Conservation (phyloP, 2,113 vertebrate species). For the Colaptes auratus region DNA sequence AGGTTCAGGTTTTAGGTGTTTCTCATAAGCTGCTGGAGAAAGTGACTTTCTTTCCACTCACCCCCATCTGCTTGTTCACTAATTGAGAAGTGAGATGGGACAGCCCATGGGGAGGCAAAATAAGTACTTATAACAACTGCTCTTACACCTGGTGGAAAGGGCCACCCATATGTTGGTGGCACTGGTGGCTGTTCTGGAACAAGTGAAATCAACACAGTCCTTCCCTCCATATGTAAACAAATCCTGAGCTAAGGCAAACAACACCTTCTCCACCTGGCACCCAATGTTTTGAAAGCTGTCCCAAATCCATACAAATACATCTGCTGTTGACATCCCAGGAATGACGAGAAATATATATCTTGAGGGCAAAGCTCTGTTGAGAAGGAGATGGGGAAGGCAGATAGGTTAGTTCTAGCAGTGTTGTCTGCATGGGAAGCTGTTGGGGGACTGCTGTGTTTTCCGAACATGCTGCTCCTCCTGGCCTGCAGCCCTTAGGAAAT, state of each 20-base stretch:
- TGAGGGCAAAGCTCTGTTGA: neutral
- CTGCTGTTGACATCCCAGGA: neutral
- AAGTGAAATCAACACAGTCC: neutral
- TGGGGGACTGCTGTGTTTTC: neutral
- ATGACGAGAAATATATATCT: neutral
- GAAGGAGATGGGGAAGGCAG: neutral
- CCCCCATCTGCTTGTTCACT: neutral
- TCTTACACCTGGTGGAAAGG: neutral
- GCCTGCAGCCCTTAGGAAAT: constrained; percentile 4
- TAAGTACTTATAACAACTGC: neutral
- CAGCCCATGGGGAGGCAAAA: fast-evolving
- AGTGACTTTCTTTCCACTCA: neutral
- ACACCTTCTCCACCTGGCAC: neutral
- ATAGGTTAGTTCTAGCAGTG: neutral
- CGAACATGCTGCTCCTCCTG: fast-evolving
- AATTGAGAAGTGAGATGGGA: neutral
- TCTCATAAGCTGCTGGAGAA: neutral
- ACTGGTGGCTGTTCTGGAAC: neutral
- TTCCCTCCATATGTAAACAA: neutral
- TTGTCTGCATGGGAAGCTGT: neutral
- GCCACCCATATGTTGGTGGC: neutral
- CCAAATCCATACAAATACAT: neutral
- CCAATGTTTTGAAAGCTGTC: neutral
- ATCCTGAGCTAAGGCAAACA: neutral
- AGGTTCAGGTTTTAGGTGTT: neutral